Percentiles rank a stretch among this genome's conserved stretches.
Evolutionary conservation across 37 sponge, comb jelly and placozoan genomes (phyloP).

Genomic region (Diacarnus erythraeanus): DNA sequence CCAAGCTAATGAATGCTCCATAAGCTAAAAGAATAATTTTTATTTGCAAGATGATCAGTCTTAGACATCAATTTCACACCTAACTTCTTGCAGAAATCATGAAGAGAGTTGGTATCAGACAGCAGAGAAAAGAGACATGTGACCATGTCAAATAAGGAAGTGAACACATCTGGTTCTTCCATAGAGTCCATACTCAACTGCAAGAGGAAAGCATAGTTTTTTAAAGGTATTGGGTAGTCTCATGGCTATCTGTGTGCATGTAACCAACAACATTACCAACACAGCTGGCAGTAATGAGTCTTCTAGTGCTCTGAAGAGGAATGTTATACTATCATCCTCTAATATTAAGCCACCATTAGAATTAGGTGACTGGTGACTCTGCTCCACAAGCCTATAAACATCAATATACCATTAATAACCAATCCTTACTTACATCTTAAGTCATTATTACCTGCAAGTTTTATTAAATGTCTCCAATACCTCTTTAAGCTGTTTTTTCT

Average conservation of each 20-base stretch:
- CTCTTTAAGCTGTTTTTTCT: background rate
- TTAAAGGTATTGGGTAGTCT: too few species aligned
- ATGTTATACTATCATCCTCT: constrained; percentile 1
- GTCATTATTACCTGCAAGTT: background rate
- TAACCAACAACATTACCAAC: constrained; percentile 19
- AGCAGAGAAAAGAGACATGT: constrained; percentile 2
- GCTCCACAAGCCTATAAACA: background rate
- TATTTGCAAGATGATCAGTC: background rate
- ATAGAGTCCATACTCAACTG: constrained; percentile 12
- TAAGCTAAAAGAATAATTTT: background rate
- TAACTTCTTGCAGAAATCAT: constrained; percentile 1
- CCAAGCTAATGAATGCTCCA: constrained; percentile 14
- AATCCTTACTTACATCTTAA: background rate
- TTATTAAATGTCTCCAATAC: background rate
- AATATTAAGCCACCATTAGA: background rate
- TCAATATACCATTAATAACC: background rate
- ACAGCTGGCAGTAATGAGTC: constrained; percentile 34
- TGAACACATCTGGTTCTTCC: constrained; percentile 21
- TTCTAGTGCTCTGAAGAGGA: constrained; percentile 32
- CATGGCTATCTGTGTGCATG: too few species aligned
- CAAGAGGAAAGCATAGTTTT: background rate
- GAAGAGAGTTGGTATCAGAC: background rate
- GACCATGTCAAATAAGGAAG: constrained; percentile 10
- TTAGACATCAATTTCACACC: background rate
- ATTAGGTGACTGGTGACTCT: background rate